Base-by-base conservation (phyloP, 2,797 vertebrate species). In the Acanthis flammea region DNA sequence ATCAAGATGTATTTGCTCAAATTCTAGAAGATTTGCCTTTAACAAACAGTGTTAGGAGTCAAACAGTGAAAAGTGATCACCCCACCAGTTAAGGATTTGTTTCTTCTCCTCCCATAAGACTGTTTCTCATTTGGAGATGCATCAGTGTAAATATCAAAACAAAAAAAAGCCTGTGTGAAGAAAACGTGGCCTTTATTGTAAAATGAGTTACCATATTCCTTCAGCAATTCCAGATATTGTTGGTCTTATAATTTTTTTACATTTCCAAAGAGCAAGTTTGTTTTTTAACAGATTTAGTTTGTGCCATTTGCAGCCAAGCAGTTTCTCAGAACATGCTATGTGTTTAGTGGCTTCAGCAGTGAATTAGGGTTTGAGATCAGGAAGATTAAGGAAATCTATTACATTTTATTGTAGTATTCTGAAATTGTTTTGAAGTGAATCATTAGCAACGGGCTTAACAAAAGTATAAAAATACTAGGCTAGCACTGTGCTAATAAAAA, bases 301-400 rank as follows among this genome's bases (percentile, higher is more conserved):
- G 71, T 86, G 61, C 39, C 78, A 33, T 92, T 91, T 91, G n/a
- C 50, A 91, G 71, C 67, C 78, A 81, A 74, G 45, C 4, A 6
- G 22, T 93, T 97, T 96, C 77, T 92, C 57, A 63, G 71, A 91
- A 37, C n/a, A 14, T 53, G 11, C 48, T 30, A 4, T 71, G 74
- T 94, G 22, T 80, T 81, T 51, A 65, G 63, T 76, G 73, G 58
- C 37, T 41, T 67, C 60, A 67, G 61, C 53, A 68, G 39, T 1
- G 0, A 93, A 55, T 57, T 74, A 94, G 47, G 33, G 55, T 72
- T 27, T 33, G 79, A 95, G 62, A 87, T 93, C 50, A 85, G 70
- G 67, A 82, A 81, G 86, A 96, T 95, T 96, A 87, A 95, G 73
- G 76, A 93, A 94, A 66, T 97, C 58, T 89, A 66, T 95, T 95